Evolutionary conservation across 2,113 vertebrate genomes (phyloP), one percentile per base, ranked within the genome.

Genomic region (Eubucco bourcierii): DNA sequence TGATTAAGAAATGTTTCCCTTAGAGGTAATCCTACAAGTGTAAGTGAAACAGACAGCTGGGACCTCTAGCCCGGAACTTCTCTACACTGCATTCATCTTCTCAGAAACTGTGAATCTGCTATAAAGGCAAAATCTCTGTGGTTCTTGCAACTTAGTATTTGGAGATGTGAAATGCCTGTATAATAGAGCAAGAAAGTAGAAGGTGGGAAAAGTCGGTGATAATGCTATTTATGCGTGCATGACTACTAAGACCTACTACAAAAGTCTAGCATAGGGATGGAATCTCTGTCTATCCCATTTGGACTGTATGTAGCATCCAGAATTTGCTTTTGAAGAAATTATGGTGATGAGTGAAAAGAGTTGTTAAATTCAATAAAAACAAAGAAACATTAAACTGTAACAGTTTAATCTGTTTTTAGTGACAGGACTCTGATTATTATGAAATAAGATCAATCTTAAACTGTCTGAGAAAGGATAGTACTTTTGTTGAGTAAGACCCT

Each of bases 41-140:
- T 84, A 86, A 85, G 53, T 24, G 41, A 85, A 94, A 95, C 9
- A 70, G 63, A 56, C 65, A 90, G 83, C 90, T 95, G 41, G 41
- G 37, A 47, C 80, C 60, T 90, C 79, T 83, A 85, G 77, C 55
- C 56, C 33, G 41, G 31, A 87, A 67, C 18, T 70, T 77, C 9
- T 39, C 31, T 70, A 63, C 29, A 37, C 68, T 77, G 83, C 65
- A 71, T 91, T 87, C 14, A 13, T 37, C 90, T 95, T 94, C 61
- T 94, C 28, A 71, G 72, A 87, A 86, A 25, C 8, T 53, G 53
- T 84, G 63, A 90, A 64, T 80, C 73, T 41, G 39, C 52, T 84
- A 56, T 58, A 25, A 68, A 87, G 46, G 64, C 15, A 37, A 28
- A 85, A 53, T 66, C 16, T 82, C 63, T 41, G 41, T 39, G 20